phyloP scores from a whole-genome alignment of 2,888 invertebrate genomes.

The Gonocerus acuteangulatus region DNA sequence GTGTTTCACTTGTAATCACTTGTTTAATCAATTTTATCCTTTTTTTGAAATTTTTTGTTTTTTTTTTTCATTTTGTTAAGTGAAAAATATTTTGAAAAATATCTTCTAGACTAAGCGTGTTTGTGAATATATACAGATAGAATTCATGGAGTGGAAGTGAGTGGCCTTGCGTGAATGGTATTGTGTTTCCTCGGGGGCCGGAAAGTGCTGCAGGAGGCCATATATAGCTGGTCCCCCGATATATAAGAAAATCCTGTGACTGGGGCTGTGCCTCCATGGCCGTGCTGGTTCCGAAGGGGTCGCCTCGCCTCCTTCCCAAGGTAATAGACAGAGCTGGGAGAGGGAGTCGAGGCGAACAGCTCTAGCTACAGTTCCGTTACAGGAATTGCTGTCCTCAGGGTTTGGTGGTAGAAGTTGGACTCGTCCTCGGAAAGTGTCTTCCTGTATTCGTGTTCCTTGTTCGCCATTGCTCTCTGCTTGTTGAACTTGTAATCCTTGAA shows the following conservation, averaged over 20 bases:
- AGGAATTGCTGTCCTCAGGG: constrained; percentile 63
- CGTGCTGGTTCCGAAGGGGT: constrained; percentile 23
- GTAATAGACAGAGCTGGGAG: constrained; percentile 47
- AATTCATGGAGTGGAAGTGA: constrained; percentile 2
- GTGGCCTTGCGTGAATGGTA: constrained; percentile 23
- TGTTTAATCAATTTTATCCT: too few species aligned
- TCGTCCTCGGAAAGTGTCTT: constrained; percentile 85
- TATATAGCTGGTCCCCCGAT: constrained; percentile 50
- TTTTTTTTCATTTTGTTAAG: not conserved
- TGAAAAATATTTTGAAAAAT: constrained; percentile 1
- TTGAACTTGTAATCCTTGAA: constrained; percentile 77
- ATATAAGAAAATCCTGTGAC: constrained; percentile 71
- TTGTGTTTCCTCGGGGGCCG: constrained; percentile 30
- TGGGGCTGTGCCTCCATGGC: constrained; percentile 50
- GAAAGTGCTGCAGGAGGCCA: constrained; percentile 33
- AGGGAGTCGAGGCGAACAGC: constrained; percentile 72
- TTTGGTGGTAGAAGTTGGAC: constrained; percentile 52
- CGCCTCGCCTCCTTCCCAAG: constrained; percentile 44
- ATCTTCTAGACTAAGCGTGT: not conserved
- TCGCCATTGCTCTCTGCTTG: constrained; percentile 55
- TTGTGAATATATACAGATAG: not conserved
- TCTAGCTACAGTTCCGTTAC: constrained; percentile 94
- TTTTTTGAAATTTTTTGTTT: too few species aligned
- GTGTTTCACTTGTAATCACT: too few species aligned
- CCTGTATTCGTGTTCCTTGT: constrained; percentile 81